Conservation (phyloP, 2,113 vertebrate genomes). For the Aythya baeri region DNA sequence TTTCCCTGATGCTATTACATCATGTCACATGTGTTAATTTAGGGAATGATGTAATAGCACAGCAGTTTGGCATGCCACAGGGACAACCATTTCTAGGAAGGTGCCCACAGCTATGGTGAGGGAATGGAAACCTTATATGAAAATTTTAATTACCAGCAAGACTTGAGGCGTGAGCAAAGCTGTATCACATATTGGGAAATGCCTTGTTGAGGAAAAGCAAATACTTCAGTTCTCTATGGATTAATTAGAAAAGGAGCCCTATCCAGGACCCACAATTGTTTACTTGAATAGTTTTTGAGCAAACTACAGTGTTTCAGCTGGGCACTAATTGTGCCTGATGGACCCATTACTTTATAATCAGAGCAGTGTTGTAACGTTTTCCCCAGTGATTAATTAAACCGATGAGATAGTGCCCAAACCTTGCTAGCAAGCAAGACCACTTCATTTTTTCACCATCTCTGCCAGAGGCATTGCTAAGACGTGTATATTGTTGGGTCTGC, state of each 20-base stretch:
- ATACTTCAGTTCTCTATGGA: constrained; percentile 73
- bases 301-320: constrained; percentile 82
- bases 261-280: constrained; percentile 82
- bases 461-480: constrained; percentile 49
- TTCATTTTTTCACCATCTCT: constrained; percentile 49
- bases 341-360: constrained; percentile 85
- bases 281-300: constrained; percentile 84
- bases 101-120: background rate
- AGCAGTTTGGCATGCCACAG: background rate
- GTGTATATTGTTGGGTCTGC: constrained; percentile 24
- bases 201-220: background rate
- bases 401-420: constrained; percentile 72
- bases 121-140: background rate
- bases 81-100: background rate
- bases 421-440: constrained; percentile 62
- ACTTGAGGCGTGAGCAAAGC: background rate
- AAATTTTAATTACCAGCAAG: background rate
- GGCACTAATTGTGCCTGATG: constrained; percentile 90
- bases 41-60: background rate
- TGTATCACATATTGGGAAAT: background rate
- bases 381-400: constrained; percentile 89
- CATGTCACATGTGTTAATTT: background rate
- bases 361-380: constrained; percentile 72
- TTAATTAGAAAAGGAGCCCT: constrained; percentile 81
- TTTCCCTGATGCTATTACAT: background rate